Percentiles rank a stretch among this genome's conserved stretches.
Evolutionary conservation across 1,140 invertebrate species (phyloP).

Genomic region (Drosophila bipectinata): DNA sequence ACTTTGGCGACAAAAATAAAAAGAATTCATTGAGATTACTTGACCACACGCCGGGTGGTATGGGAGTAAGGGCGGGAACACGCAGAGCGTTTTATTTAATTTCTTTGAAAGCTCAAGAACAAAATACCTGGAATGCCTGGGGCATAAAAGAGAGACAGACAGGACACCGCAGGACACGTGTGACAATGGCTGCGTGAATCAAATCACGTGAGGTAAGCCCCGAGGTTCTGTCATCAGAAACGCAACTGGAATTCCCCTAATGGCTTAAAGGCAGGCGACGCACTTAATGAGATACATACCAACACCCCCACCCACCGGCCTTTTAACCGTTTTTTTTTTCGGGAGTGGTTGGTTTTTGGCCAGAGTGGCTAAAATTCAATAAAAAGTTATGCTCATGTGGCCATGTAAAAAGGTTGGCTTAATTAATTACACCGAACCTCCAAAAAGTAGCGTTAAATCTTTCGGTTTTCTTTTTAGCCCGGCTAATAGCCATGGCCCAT

Average conservation of each 20-base stretch:
- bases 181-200: slow-evolving; percentile 52
- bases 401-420: slow-evolving; percentile 70
- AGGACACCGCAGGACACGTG: slow-evolving; percentile 62
- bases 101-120: slow-evolving; percentile 80
- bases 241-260: slow-evolving; percentile 61
- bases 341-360: slow-evolving; percentile 42
- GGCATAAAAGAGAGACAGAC: slow-evolving; percentile 11
- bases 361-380: slow-evolving; percentile 74
- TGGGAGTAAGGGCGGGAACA: slow-evolving; percentile 38
- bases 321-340: background rate
- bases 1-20: slow-evolving; percentile 3
- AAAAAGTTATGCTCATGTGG: slow-evolving; percentile 72
- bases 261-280: slow-evolving; percentile 72
- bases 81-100: slow-evolving; percentile 83
- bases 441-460: slow-evolving; percentile 76
- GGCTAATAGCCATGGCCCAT: background rate
- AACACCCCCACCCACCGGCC: background rate
- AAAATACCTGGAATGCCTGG: slow-evolving; percentile 72
- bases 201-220: slow-evolving; percentile 63
- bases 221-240: slow-evolving; percentile 71
- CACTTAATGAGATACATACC: slow-evolving; percentile 66
- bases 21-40: slow-evolving; percentile 40
- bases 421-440: slow-evolving; percentile 65
- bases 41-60: slow-evolving; percentile 34
- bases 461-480: slow-evolving; percentile 39